Evolutionary conservation across 64 coral and sea anemone species (phyloP).

Genomic region (Porites lutea): DNA sequence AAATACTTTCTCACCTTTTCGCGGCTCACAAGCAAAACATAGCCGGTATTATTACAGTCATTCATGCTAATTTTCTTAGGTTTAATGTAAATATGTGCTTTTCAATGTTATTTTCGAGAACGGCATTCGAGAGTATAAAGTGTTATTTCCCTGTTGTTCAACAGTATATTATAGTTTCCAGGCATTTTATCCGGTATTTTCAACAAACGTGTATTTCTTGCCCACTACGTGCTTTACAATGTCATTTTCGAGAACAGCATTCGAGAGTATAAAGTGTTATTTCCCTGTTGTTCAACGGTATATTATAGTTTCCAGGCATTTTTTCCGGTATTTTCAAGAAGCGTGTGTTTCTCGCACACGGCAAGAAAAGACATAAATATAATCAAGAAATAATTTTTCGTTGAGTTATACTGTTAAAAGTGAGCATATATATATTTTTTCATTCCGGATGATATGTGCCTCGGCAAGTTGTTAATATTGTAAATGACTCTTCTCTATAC

Average conservation of each 20-base stretch:
- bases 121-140: slow-evolving; percentile 3
- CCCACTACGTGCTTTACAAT: slow-evolving; percentile 16
- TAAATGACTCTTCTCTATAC: background rate
- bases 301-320: background rate
- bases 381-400: background rate
- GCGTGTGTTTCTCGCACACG: background rate
- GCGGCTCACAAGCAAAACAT: background rate
- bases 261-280: slow-evolving; percentile 15
- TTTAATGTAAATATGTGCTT: slow-evolving; percentile 36
- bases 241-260: background rate
- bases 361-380: too few relatives aligned
- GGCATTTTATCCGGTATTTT: background rate
- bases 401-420: background rate
- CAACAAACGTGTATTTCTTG: slow-evolving; percentile 3
- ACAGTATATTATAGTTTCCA: background rate
- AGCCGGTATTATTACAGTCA: background rate
- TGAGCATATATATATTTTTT: background rate
- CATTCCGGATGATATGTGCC: background rate
- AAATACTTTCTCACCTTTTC: background rate
- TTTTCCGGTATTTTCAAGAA: background rate
- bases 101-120: background rate
- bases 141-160: background rate
- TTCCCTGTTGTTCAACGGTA: too few relatives aligned
- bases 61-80: background rate
- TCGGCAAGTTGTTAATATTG: slow-evolving; percentile 45